Percentiles rank a stretch among this genome's conserved stretches.
These are phyloP conservation scores for Antitype chi DNA, from an alignment of 2,888 invertebrate genomes.

Conservation along the genomic window DNA sequence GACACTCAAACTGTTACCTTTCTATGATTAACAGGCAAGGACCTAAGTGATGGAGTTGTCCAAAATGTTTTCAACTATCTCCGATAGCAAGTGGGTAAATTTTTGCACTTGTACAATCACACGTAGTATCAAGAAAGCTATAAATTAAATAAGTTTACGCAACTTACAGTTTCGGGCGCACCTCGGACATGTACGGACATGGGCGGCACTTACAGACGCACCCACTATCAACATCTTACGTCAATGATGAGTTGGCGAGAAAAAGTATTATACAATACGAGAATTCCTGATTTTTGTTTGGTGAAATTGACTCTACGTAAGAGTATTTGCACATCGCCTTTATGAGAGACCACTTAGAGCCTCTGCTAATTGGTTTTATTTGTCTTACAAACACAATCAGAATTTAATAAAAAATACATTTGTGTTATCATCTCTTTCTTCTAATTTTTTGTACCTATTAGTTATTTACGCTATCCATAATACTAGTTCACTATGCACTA, in stretches of 20 bases:
- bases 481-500: neutral
- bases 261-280: constrained; percentile 51
- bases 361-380: neutral
- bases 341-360: neutral
- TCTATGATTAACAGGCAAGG: neutral
- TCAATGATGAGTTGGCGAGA: constrained; percentile 45
- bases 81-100: neutral
- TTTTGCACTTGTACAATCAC: constrained; percentile 2
- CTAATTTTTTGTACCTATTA: neutral
- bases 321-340: constrained; percentile 14
- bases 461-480: neutral
- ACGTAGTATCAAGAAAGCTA: neutral
- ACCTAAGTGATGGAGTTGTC: neutral
- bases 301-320: constrained; percentile 38
- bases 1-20: neutral
- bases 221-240: constrained; percentile 42
- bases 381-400: neutral
- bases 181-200: constrained; percentile 27
- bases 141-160: constrained; percentile 36
- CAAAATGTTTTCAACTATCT: neutral
- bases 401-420: too few species aligned
- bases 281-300: constrained; percentile 48
- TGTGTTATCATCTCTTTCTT: neutral
- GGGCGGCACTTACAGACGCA: constrained; percentile 33
- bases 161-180: constrained; percentile 36